Base-by-base conservation (phyloP, 2,888 invertebrate genomes). In the Chrysodeixis includens region DNA sequence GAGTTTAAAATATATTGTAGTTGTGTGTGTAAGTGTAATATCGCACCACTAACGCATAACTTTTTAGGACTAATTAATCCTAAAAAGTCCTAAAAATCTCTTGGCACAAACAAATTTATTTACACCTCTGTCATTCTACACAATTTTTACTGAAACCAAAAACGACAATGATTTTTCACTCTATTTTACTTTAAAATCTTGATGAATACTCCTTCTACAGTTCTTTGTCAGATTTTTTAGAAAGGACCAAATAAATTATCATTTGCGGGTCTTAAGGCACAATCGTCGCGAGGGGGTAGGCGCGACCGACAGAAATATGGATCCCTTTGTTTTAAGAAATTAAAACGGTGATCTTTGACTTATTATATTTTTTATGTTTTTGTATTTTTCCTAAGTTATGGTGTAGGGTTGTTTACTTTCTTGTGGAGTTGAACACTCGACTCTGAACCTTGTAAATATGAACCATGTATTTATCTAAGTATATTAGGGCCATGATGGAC, bases 171-270 rank as follows among this genome's bases (percentile, higher is more conserved):
- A 26, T 26, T 26, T 26, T 26, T 26, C 26, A 26, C 6, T 26
- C 54, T 62, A 1, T 65, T 64, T 79, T 75, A 78, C 82, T 83
- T 76, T 69, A 67, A 63, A 73, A 79, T 77, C 81, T 69, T 85
- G 84, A 85, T 76, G 78, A 76, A 86, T 83, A 69, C 20, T 59
- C 64, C 66, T 56, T 75, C 58, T 71, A 51, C 59, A 58, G 16
- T 51, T 71, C 70, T 80, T 80, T 79, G 70, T 74, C 73, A 73
- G 81, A 73, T 84, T 85, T 83, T 82, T 83, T 72, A 71, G 70
- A 62, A 74, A 68, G 46, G 57, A 44, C 76, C 66, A 85, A 83
- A 88, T 86, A 85, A 87, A 88, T 86, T 87, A 86, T 85, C 81
- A 83, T 87, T 86, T 83, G 70, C 64, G 81, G 76, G 77, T 82